Evolutionary conservation across 2,888 invertebrate genomes (phyloP).

Genomic region (Nymphalis c-album): DNA sequence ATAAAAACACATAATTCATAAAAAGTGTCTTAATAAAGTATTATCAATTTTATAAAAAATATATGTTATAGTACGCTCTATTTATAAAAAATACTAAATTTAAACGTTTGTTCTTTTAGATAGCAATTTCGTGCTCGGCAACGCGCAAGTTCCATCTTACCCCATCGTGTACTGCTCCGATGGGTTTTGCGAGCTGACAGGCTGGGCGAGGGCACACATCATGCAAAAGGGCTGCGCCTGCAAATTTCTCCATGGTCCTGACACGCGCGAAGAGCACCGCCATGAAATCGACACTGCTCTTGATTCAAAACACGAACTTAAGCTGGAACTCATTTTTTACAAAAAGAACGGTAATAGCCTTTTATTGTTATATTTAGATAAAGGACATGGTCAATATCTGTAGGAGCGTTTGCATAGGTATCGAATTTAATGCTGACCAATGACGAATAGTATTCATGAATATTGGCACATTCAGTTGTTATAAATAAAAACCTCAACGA

Average conservation of each 20-base stretch:
- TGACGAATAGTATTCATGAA: too few relatives aligned
- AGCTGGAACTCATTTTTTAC: slow-evolving; percentile 96
- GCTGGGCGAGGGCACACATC: slow-evolving; percentile 95
- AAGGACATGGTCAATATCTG: too few relatives aligned
- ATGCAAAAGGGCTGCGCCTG: slow-evolving; percentile 98
- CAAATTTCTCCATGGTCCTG: slow-evolving; percentile 95
- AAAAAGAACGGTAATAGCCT: slow-evolving; percentile 90
- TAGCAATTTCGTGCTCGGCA: slow-evolving; percentile 97
- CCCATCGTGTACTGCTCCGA: slow-evolving; percentile 98
- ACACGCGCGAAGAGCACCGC: slow-evolving; percentile 94
- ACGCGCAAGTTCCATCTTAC: slow-evolving; percentile 94
- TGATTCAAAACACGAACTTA: slow-evolving; percentile 94
- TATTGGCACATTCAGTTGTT: too few relatives aligned
- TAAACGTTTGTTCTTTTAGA: slow-evolving; percentile 80
- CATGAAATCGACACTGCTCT: slow-evolving; percentile 93
- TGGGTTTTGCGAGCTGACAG: slow-evolving; percentile 97
- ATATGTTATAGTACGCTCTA: too few relatives aligned
- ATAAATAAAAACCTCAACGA: too few relatives aligned
- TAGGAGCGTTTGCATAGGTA: too few relatives aligned
- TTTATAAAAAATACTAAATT: not conserved
- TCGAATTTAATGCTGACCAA: too few relatives aligned
- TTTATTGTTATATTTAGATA: not conserved
- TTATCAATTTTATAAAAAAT: too few relatives aligned
- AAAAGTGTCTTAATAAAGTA: too few relatives aligned
- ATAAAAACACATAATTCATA: too few relatives aligned